phyloP scores from a whole-genome alignment of 2,113 vertebrate genomes.

The Carollia perspicillata region DNA sequence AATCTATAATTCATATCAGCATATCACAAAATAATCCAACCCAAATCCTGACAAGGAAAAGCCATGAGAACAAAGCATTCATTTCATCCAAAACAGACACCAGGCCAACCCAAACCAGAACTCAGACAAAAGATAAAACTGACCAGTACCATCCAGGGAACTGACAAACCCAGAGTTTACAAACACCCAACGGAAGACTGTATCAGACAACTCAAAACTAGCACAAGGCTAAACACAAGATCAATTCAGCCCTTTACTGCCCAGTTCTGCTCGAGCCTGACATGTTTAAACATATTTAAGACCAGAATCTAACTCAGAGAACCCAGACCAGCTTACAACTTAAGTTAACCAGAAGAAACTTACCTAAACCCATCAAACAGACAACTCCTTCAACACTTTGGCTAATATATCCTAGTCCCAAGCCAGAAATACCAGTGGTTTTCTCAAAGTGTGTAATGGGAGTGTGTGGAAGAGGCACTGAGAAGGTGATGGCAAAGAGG shows the following conservation, averaged over 20 bases:
- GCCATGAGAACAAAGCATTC: not conserved
- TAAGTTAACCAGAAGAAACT: not conserved
- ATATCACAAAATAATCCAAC: not conserved
- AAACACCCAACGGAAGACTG: not conserved
- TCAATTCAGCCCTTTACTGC: not conserved
- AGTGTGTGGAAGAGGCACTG: not conserved
- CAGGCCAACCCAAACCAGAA: not conserved
- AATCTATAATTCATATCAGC: not conserved
- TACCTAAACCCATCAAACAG: not conserved
- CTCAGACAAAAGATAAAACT: not conserved
- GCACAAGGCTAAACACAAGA: not conserved
- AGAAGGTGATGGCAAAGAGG: not conserved
- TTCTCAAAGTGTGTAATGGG: not conserved
- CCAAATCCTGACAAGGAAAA: not conserved
- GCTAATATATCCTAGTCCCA: not conserved
- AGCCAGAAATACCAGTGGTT: not conserved
- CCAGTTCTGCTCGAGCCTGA: not conserved
- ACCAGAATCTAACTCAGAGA: not conserved
- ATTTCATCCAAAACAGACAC: not conserved
- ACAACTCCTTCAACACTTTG: not conserved
- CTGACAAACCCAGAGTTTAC: not conserved
- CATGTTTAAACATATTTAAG: not conserved
- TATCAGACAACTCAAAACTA: not conserved
- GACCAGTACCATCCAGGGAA: not conserved
- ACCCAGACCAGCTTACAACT: not conserved